Conservation (phyloP, 2,113 vertebrate species). For the Saimiri boliviensis region DNA sequence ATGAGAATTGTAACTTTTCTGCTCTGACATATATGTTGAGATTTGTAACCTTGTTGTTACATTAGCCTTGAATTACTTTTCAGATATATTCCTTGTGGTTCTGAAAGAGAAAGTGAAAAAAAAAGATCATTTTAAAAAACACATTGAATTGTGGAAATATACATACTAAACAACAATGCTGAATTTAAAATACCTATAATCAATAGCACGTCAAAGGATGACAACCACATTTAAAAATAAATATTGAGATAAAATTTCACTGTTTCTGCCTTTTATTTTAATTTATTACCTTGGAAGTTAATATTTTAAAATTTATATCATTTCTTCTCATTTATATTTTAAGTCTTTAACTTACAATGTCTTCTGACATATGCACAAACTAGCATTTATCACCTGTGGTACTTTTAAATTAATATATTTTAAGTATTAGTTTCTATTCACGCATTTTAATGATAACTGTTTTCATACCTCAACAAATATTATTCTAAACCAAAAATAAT, state of each 20-base stretch:
- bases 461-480: neutral
- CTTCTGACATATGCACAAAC: neutral
- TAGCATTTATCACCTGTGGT: neutral
- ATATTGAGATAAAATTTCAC: neutral
- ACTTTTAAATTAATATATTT: neutral
- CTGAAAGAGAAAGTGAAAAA: conserved; percentile 19
- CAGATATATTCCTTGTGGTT: neutral
- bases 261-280: neutral
- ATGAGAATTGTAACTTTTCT: conserved; percentile 67
- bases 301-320: neutral
- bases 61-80: conserved; percentile 40
- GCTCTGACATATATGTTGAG: conserved; percentile 44
- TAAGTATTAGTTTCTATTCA: neutral
- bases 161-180: neutral
- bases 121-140: neutral
- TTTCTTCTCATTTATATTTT: neutral
- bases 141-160: neutral
- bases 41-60: conserved; percentile 68
- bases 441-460: neutral
- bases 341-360: neutral
- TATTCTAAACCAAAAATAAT: neutral
- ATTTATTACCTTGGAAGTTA: neutral
- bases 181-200: neutral
- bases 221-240: neutral
- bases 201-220: neutral